These are phyloP conservation scores for Macropis europaea DNA, from an alignment of 2,888 invertebrate species.

Conservation along the genomic window DNA sequence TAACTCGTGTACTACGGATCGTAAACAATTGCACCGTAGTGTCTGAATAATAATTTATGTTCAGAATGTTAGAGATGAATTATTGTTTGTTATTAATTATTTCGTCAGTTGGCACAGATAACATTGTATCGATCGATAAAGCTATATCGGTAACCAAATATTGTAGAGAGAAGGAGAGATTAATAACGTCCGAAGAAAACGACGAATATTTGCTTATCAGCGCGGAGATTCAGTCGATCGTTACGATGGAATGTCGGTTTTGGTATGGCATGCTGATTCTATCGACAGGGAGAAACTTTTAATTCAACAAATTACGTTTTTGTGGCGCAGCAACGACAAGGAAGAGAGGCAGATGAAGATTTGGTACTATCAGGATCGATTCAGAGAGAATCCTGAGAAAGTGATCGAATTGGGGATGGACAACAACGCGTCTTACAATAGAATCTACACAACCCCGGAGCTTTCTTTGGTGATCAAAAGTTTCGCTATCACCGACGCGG, in stretches of 20 bases:
- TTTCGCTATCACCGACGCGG: constrained; percentile 78
- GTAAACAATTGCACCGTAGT: not conserved
- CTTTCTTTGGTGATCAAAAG: constrained; percentile 80
- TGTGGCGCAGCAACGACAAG: constrained; percentile 65
- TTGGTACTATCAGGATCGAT: constrained; percentile 81
- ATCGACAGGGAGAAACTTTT: not conserved
- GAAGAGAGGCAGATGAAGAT: constrained; percentile 80
- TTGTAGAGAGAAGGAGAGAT: constrained; percentile 79
- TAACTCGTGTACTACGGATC: not conserved
- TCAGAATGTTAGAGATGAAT: constrained; percentile 2
- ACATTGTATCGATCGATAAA: constrained; percentile 41
- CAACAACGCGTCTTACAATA: constrained; percentile 78
- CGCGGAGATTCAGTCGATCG: constrained; percentile 76
- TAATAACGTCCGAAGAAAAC: constrained; percentile 78
- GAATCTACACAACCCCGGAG: constrained; percentile 79
- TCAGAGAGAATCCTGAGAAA: constrained; percentile 68
- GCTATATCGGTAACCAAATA: constrained; percentile 68
- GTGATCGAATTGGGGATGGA: constrained; percentile 81
- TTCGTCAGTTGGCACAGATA: not conserved
- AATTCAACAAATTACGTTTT: not conserved
- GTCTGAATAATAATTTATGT: not conserved
- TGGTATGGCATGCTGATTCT: constrained; percentile 74
- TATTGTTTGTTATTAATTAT: constrained; percentile 26
- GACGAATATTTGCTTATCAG: constrained; percentile 81
- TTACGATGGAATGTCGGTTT: constrained; percentile 81